Base-by-base conservation (phyloP, 2,113 vertebrate genomes). In the Amblyornis subalaris region DNA sequence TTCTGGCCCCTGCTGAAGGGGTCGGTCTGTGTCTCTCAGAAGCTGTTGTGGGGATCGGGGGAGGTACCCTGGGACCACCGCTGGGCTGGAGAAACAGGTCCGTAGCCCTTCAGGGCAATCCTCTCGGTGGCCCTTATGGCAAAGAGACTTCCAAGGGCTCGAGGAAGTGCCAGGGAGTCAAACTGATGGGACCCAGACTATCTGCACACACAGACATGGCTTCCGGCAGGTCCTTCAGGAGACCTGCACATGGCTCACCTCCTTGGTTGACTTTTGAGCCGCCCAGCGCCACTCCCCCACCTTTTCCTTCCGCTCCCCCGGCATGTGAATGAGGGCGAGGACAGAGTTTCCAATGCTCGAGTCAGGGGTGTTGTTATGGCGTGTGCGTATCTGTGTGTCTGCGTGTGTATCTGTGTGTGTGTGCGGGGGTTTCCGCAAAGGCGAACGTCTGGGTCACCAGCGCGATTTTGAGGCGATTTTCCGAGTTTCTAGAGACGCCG, bases 251-350 rank as follows among this genome's bases (percentile, higher is more conserved):
- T 1, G n/a, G 61, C 45, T 76, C 51, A 17, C 35, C n/a, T 28
- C 11, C 44, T 8, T 0, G 9, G 50, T 1, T 33, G 45, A 33
- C 14, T 76, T 55, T 36, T 54, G 33, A 55, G 4, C 4, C 5
- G 2, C 14, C 5, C 7, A 9, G 0, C 2, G 4, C 36, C 0
- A 2, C 36, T 13, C n/a, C n/a, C 29, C 42, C 70, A 12, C 51
- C 54, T 48, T 50, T 44, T 78, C 78, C 45, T 76, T 48, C 82
- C 31, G 42, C 65, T 77, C 21, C n/a, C 22, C 74, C 10, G 26
- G 44, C 88, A 86, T 75, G 88, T 70, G 75, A 93, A 72, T 31
- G 0, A 24, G 50, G 33, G 36, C 21, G 29, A 42, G 51, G 33
- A 2, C 54, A n/a, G 47, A 58, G 57, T 73, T 89, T 77, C 48